phyloP scores from a whole-genome alignment of 2,888 invertebrate genomes.

The Polymixis flavicincta region DNA sequence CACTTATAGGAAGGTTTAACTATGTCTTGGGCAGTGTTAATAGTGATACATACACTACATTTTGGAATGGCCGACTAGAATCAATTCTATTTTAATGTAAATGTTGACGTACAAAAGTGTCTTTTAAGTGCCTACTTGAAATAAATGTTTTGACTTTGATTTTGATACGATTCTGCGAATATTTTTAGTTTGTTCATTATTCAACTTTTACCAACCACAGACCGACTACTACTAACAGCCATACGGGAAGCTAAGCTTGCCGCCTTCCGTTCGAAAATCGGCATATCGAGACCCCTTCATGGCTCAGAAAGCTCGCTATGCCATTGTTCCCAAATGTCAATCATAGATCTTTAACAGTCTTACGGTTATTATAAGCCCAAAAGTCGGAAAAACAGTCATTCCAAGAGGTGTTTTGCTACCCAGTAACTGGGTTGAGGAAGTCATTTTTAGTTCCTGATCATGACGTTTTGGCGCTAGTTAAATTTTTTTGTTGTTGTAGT shows the following conservation, averaged over 20 bases:
- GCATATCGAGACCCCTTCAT: neutral
- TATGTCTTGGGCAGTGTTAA: neutral
- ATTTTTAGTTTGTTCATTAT: neutral
- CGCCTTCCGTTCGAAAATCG: neutral
- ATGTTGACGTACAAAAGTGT: no score
- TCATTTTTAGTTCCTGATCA: accelerated
- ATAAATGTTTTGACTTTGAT: no score
- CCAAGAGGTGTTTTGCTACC: neutral
- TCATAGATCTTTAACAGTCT: neutral
- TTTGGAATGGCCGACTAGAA: no score
- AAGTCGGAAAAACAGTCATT: neutral
- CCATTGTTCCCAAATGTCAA: neutral
- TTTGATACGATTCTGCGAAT: no score
- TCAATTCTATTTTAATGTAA: no score
- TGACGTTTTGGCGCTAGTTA: no score
- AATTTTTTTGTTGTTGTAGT: no score
- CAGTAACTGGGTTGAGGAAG: neutral
- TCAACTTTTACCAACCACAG: no score
- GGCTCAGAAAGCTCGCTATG: neutral
- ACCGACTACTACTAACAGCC: neutral
- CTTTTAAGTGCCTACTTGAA: no score
- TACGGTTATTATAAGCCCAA: neutral
- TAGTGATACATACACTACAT: no score
- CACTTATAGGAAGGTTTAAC: neutral
- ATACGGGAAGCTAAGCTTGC: neutral